These are phyloP conservation scores for Pungitius pungitius DNA, from an alignment of 2,113 vertebrate genomes.

Conservation along the genomic window DNA sequence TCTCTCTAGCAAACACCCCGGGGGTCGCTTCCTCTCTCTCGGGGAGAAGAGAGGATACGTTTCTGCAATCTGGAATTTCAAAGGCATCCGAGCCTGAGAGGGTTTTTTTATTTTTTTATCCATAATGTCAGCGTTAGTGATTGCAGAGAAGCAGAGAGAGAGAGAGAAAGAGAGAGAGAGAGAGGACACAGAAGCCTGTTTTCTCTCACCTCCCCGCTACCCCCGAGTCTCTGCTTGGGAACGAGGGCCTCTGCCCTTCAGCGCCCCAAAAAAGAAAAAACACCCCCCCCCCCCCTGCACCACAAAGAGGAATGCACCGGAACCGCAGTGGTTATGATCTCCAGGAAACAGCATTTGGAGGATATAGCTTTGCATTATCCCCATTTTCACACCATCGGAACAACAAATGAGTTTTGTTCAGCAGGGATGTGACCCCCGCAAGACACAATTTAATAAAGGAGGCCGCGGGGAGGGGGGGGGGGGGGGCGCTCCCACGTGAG, in stretches of 20 bases:
- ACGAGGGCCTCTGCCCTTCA: constrained; percentile 22
- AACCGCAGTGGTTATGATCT: constrained; percentile 2
- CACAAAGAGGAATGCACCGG: too few relatives aligned
- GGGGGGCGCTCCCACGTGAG: constrained; percentile 2
- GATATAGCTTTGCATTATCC: not conserved
- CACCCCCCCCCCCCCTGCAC: too few relatives aligned
- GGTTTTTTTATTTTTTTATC: constrained; percentile 5
- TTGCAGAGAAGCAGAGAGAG: constrained; percentile 44
- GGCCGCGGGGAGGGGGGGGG: too few relatives aligned
- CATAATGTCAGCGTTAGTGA: constrained; percentile 66
- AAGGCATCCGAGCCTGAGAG: constrained; percentile 41
- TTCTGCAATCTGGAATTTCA: constrained; percentile 53
- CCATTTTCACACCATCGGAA: not conserved
- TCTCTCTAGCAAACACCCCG: constrained; percentile 60
- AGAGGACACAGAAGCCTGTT: constrained; percentile 39
- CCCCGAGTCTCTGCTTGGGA: constrained; percentile 24
- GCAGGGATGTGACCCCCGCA: not conserved
- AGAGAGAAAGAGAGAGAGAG: constrained; percentile 48
- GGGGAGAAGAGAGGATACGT: constrained; percentile 16
- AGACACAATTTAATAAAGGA: constrained; percentile 10
- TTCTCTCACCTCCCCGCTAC: constrained; percentile 34
- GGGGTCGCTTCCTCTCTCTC: constrained; percentile 46
- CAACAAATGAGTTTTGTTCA: constrained; percentile 14
- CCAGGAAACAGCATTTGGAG: not conserved
- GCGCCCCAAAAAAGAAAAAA: constrained; percentile 42